Percentiles rank a stretch among this genome's conserved stretches.
Evolutionary conservation across 2,888 invertebrate species (phyloP).

Genomic region (Euspilapteryx auroguttella): DNA sequence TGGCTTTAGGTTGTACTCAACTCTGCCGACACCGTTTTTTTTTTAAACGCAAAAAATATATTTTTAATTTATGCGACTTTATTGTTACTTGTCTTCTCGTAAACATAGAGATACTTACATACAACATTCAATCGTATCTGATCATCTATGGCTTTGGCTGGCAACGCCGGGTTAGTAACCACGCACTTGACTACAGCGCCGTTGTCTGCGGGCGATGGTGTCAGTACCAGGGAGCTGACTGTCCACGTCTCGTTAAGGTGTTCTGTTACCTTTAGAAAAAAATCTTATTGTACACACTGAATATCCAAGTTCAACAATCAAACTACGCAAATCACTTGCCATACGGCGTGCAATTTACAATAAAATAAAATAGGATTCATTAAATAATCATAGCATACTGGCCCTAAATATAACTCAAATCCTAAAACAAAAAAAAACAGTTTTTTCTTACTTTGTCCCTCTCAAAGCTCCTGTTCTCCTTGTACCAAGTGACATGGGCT

Average conservation of each 20-base stretch:
- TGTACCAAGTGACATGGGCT: conserved; percentile 80
- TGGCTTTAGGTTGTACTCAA: too few relatives aligned
- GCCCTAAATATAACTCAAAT: too few relatives aligned
- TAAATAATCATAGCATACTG: too few relatives aligned
- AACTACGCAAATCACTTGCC: too few relatives aligned
- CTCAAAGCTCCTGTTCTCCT: conserved; percentile 71
- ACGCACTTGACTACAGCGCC: conserved; percentile 80
- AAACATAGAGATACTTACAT: conserved; percentile 69
- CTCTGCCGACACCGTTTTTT: too few relatives aligned
- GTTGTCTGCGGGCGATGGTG: conserved; percentile 79
- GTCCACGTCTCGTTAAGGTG: conserved; percentile 71
- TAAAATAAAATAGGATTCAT: too few relatives aligned
- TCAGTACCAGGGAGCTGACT: conserved; percentile 74
- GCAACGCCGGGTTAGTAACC: conserved; percentile 78
- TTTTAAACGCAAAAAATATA: too few relatives aligned
- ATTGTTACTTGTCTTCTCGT: background rate
- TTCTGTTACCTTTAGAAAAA: conserved; percentile 63
- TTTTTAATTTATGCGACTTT: background rate
- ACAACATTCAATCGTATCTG: conserved; percentile 81
- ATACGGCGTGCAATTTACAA: too few relatives aligned
- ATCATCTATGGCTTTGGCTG: conserved; percentile 76
- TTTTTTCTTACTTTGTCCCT: too few relatives aligned
- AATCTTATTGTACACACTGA: too few relatives aligned
- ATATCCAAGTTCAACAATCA: too few relatives aligned
- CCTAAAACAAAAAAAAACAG: too few relatives aligned